A percentile compares a stretch with the other conserved stretches of the same genome.
Evolutionary conservation across 2,888 invertebrate species (phyloP).

Genomic region (Meganola albula): DNA sequence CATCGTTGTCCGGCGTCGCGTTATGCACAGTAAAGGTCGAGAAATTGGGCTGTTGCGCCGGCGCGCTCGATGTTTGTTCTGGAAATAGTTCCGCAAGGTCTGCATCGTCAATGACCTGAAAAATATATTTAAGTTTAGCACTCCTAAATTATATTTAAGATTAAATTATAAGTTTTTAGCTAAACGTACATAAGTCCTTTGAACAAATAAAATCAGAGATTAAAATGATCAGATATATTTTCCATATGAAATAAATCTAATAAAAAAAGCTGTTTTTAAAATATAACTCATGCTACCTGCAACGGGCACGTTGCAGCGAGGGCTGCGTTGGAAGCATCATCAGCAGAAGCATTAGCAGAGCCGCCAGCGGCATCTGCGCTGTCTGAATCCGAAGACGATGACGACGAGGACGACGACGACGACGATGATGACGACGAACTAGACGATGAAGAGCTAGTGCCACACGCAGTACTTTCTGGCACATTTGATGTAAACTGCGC

Average conservation of each 20-base stretch:
- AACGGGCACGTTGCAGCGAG: conserved; percentile 76
- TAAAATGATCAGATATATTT: too few relatives aligned
- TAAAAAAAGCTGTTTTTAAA: background rate
- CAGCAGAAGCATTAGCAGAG: conserved; percentile 55
- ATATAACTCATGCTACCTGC: conserved; percentile 51
- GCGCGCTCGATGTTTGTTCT: conserved; percentile 79
- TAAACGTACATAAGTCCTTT: too few relatives aligned
- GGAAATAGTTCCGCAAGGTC: conserved; percentile 87
- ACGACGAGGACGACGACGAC: conserved; percentile 67
- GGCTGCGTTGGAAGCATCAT: conserved; percentile 77
- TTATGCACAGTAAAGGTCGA: conserved; percentile 67
- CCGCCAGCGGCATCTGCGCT: conserved; percentile 64
- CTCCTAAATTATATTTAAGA: too few relatives aligned
- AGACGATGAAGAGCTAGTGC: conserved; percentile 66
- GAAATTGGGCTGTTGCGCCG: conserved; percentile 79
- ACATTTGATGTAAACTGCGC: conserved; percentile 58
- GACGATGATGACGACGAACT: conserved; percentile 62
- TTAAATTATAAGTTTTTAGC: too few relatives aligned
- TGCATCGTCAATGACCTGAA: conserved; percentile 85
- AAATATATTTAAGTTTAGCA: conserved; percentile 32
- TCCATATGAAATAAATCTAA: background rate
- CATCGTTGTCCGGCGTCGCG: conserved; percentile 59
- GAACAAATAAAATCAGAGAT: too few relatives aligned
- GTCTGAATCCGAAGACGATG: conserved; percentile 68
- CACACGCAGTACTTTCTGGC: conserved; percentile 57